These are phyloP conservation scores for Psittacula cyanocephala DNA, from an alignment of 2,113 vertebrate species.

Conservation along the genomic window DNA sequence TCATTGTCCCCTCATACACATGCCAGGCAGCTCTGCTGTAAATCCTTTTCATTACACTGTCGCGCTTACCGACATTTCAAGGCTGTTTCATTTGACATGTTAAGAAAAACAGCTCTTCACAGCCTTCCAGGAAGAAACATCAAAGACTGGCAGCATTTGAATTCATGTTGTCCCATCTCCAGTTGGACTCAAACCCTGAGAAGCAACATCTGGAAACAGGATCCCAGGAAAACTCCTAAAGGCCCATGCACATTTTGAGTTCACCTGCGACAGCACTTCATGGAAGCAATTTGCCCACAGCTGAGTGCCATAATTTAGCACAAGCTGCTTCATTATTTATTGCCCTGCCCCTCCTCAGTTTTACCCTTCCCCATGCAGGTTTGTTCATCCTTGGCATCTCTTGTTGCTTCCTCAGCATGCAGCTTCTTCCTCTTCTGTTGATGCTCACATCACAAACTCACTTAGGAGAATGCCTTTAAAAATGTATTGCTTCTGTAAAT, in stretches of 20 bases:
- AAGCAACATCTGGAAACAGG: background rate
- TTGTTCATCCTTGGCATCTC: background rate
- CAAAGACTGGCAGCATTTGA: background rate
- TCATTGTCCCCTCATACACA: background rate
- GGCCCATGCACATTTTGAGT: background rate
- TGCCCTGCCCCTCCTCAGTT: background rate
- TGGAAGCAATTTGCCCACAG: background rate
- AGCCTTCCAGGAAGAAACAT: background rate
- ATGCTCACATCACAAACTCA: background rate
- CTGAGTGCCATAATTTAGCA: background rate
- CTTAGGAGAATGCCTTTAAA: background rate
- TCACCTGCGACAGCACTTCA: background rate
- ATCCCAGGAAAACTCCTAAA: background rate
- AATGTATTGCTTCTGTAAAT: background rate
- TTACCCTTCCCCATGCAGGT: background rate
- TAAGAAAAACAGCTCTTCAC: background rate
- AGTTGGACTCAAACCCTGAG: background rate
- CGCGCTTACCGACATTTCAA: background rate
- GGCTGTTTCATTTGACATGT: background rate
- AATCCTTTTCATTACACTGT: constrained; percentile 9
- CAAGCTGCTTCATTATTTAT: background rate
- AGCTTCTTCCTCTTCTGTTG: background rate
- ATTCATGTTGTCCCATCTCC: background rate
- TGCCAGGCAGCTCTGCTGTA: background rate
- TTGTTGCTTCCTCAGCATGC: background rate